Percentiles rank a stretch among this genome's conserved stretches.
phyloP scores from a whole-genome alignment of 1,140 invertebrate genomes.

The Thaumetopoea pityocampa region DNA sequence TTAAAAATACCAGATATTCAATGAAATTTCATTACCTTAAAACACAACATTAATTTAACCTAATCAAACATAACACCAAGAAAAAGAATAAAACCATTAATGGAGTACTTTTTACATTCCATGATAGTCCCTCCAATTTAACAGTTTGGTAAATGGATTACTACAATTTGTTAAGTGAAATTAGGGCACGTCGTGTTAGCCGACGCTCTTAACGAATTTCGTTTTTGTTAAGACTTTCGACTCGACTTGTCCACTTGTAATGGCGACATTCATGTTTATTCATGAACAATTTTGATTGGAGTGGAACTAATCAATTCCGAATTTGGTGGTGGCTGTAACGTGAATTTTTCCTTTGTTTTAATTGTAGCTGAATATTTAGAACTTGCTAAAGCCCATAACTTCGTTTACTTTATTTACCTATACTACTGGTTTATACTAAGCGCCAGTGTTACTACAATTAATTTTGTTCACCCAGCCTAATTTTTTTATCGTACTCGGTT shows the following conservation, averaged over 20 bases:
- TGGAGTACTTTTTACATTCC: conserved; percentile 24
- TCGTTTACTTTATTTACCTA: too few relatives aligned
- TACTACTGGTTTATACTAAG: too few relatives aligned
- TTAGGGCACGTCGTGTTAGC: conserved; percentile 26
- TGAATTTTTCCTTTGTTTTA: conserved; percentile 9
- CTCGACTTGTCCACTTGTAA: conserved; percentile 26
- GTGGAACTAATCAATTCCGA: conserved; percentile 19
- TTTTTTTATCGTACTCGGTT: too few relatives aligned
- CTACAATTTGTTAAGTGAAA: conserved; percentile 46
- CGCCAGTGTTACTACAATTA: too few relatives aligned
- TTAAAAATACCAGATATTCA: not conserved
- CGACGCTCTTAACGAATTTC: conserved; percentile 24
- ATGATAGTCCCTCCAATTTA: conserved; percentile 42
- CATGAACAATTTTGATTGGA: conserved; percentile 22
- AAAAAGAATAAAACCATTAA: conserved; percentile 3
- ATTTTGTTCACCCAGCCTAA: too few relatives aligned
- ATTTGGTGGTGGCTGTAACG: conserved; percentile 10
- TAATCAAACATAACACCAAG: conserved; percentile 4
- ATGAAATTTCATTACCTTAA: not conserved
- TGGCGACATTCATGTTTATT: conserved; percentile 34
- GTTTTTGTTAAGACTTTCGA: conserved; percentile 27
- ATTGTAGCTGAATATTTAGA: too few relatives aligned
- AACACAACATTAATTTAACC: conserved; percentile 2
- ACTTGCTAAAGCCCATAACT: too few relatives aligned
- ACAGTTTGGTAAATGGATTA: conserved; percentile 42